Evolutionary conservation across 1,140 invertebrate genomes (phyloP), one percentile per base, ranked within the genome.

Genomic region (Drosophila quadrilineata): DNA sequence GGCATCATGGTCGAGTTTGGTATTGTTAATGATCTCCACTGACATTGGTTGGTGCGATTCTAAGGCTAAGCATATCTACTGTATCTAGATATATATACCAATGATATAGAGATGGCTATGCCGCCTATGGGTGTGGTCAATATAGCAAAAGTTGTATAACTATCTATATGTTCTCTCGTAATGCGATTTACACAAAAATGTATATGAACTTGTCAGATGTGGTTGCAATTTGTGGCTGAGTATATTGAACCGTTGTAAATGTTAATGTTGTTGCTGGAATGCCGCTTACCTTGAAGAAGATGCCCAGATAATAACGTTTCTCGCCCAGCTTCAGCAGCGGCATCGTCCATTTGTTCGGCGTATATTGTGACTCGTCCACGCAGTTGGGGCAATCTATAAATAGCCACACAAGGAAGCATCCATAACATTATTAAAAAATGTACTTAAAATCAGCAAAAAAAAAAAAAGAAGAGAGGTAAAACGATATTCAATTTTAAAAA

Each of bases 251-350:
- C 75, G 65, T 79, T 62, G 57, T 71, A 58, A 63, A 66, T 65
- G 72, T 49, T 71, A 58, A 58, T 64, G 65, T 59, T 36, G 41
- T n/a, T n/a, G n/a, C n/a, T 49, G 69, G 85, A 88, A 89, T 87
- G 87, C 54, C 6, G 73, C 84, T 91, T 92, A 96, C 95, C 95
- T 96, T 97, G 90, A 96, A 96, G 90, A 97, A 97, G 88, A 96
- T 96, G 87, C 95, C 95, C 63, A 97, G 91, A 89, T 97, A 97
- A 88, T 96, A 97, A 86, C 94, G 90, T 88, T 97, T 97, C 80
- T 96, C 95, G 12, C 95, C 96, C 17, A 96, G 93, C 88, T 96
- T 96, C 62, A 96, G 90, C 33, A 97, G 90, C 6, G 96, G 96
- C 95, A 97, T 96, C 10, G 94, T 95, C 95, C 95, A 97, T 88